Evolutionary conservation across 2,888 invertebrate species (phyloP).

Genomic region (Mimachlamys varia): DNA sequence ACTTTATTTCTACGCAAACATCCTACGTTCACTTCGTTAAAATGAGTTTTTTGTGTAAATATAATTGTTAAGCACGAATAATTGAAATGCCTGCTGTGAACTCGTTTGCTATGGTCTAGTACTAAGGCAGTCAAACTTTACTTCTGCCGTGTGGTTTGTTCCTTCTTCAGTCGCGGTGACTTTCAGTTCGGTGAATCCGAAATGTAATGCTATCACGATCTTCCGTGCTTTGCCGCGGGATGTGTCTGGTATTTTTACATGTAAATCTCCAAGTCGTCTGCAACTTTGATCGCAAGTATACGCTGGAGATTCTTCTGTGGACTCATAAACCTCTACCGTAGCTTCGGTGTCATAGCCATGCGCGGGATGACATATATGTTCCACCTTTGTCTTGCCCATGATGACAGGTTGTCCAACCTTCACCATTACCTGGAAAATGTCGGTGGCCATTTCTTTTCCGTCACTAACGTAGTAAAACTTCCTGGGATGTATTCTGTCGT

Average conservation of each 20-base stretch:
- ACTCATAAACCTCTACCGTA: conserved; percentile 52
- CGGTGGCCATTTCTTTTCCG: conserved; percentile 49
- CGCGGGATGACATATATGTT: conserved; percentile 43
- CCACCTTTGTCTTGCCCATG: conserved; percentile 45
- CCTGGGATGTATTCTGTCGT: conserved; percentile 42
- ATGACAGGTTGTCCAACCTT: conserved; percentile 47
- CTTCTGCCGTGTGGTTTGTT: conserved; percentile 38
- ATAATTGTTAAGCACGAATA: no score
- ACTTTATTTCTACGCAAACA: no score
- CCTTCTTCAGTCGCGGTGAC: conserved; percentile 50
- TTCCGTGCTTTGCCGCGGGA: conserved; percentile 32
- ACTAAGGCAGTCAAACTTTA: conserved; percentile 42
- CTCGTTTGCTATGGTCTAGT: no score
- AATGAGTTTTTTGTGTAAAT: no score
- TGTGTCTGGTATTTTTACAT: background rate
- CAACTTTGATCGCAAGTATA: conserved; percentile 48
- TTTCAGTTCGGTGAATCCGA: conserved; percentile 54
- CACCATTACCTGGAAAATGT: conserved; percentile 50
- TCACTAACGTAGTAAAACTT: conserved; percentile 37
- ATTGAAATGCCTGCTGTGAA: no score
- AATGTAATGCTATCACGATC: conserved; percentile 52
- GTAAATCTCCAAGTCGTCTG: conserved; percentile 43
- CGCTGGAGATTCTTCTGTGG: conserved; percentile 43
- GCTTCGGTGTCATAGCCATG: background rate
- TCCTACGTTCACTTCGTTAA: no score